A percentile compares a stretch with the other conserved stretches of the same genome.
Evolutionary conservation across 2,113 vertebrate species (phyloP).

Genomic region (Pimephales promelas): DNA sequence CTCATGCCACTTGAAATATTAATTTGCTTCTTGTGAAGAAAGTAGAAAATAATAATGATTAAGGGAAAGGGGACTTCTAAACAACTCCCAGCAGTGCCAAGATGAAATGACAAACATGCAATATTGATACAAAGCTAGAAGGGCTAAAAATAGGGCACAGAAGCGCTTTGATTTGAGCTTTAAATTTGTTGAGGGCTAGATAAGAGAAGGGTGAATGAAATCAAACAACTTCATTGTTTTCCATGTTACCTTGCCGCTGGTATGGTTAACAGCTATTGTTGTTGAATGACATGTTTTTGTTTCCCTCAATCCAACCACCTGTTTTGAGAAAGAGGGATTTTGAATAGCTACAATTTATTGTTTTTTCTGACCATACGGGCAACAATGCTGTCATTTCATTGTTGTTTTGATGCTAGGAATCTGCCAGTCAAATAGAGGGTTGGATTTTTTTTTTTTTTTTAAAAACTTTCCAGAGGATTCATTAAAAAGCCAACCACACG

Average conservation of each 20-base stretch:
- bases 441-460: conserved; percentile 3
- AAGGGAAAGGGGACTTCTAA: conserved; percentile 38
- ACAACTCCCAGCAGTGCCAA: conserved; percentile 10
- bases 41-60: conserved; percentile 26
- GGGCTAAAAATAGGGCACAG: conserved; percentile 31
- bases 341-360: conserved; percentile 24
- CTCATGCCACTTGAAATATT: conserved; percentile 44
- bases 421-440: conserved; percentile 23
- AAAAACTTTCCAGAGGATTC: conserved; percentile 33
- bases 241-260: conserved; percentile 4
- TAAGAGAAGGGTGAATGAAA: conserved; percentile 13
- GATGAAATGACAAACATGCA: conserved; percentile 45
- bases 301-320: conserved; percentile 33
- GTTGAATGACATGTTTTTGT: conserved; percentile 48
- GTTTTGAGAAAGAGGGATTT: conserved; percentile 33
- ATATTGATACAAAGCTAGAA: conserved; percentile 39
- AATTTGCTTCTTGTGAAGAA: conserved; percentile 21
- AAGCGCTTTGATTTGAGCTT: neutral
- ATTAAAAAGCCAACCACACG: conserved; percentile 28
- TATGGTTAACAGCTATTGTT: conserved; percentile 36
- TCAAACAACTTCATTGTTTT: neutral
- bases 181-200: conserved; percentile 21
- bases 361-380: neutral
- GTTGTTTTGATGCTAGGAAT: neutral
- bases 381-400: conserved; percentile 25